Evolutionary conservation across 2,888 invertebrate species (phyloP).

Genomic region (Cephus pulcher): DNA sequence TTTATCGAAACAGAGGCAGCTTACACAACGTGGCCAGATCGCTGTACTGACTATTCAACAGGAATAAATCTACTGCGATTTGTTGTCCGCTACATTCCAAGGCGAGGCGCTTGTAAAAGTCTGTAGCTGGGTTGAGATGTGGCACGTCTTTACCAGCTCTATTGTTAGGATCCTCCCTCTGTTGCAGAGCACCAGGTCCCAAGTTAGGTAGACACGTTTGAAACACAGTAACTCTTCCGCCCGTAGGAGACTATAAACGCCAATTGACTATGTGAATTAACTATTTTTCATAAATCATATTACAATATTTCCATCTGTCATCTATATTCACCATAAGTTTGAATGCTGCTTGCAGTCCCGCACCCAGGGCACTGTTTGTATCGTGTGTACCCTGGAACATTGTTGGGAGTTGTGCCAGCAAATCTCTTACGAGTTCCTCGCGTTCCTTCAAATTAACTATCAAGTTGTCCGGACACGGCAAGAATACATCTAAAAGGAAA

Average conservation of each 20-base stretch:
- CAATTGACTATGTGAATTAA: conserved; percentile 4
- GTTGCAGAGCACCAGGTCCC: conserved; percentile 87
- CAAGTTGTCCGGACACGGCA: conserved; percentile 93
- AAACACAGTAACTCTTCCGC: conserved; percentile 95
- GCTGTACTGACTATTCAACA: conserved; percentile 91
- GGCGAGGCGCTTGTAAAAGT: conserved; percentile 96
- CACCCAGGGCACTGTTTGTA: conserved; percentile 88
- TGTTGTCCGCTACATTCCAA: conserved; percentile 97
- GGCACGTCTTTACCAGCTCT: conserved; percentile 83
- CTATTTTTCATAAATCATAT: not conserved
- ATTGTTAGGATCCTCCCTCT: conserved; percentile 87
- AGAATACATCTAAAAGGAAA: conserved; percentile 81
- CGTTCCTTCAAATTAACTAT: conserved; percentile 92
- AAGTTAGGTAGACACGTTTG: conserved; percentile 88
- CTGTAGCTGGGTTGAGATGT: conserved; percentile 93
- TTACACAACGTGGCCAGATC: conserved; percentile 94
- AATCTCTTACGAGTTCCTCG: conserved; percentile 79
- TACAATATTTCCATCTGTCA: not conserved
- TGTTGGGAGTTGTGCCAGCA: conserved; percentile 82
- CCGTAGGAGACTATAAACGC: conserved; percentile 79
- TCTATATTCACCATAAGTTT: conserved; percentile 81
- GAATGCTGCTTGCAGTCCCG: conserved; percentile 91
- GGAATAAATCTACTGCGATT: conserved; percentile 94
- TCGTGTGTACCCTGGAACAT: conserved; percentile 76
- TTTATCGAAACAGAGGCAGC: conserved; percentile 50